Evolutionary conservation across 2,113 vertebrate genomes (phyloP), one percentile per base, ranked within the genome.

Genomic region (Anas platyrhynchos): DNA sequence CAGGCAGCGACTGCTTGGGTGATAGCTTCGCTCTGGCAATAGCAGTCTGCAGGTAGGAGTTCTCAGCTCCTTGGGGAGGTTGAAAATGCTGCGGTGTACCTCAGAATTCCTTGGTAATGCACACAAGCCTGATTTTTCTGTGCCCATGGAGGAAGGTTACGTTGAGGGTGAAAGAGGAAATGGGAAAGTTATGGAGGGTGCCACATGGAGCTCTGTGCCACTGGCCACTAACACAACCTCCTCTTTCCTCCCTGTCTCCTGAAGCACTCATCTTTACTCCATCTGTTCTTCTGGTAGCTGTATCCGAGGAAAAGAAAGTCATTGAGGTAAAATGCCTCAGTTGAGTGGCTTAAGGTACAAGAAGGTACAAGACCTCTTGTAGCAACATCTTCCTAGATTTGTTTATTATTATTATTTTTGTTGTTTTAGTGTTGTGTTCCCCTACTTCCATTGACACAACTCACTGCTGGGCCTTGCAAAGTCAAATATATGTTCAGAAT

Each of bases 31-130:
- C 46, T 36, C 1, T 1, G 44, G 18, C 58, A n/a, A 6, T 11
- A 55, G 50, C 2, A 1, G 32, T 50, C 2, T 13, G 0, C 0
- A 1, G 52, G 58, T 34, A 22, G 55, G 38, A 27, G 50, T 25
- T 59, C 29, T 46, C 1, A 2, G n/a, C 29, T 29, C 43, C 26
- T 41, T 21, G 44, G 26, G 38, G 38, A 38, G 32, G 17, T 15
- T 32, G 15, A 58, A 16, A 8, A 3, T 7, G 11, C 54, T 29
- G 14, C 26, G 29, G 44, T 58, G 44, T 50, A 29, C 26, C 56
- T 17, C 21, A 52, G 52, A 65, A 58, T 29, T 66, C 4, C 6
- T 61, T 29, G 7, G 14, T 59, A 16, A 22, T 8, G 13, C 18
- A 26, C 16, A 38, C 27, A 52, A 85, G 68, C 25, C 10, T 44